Evolutionary conservation across 2,113 vertebrate species (phyloP).

Genomic region (Bufo gargarizans): DNA sequence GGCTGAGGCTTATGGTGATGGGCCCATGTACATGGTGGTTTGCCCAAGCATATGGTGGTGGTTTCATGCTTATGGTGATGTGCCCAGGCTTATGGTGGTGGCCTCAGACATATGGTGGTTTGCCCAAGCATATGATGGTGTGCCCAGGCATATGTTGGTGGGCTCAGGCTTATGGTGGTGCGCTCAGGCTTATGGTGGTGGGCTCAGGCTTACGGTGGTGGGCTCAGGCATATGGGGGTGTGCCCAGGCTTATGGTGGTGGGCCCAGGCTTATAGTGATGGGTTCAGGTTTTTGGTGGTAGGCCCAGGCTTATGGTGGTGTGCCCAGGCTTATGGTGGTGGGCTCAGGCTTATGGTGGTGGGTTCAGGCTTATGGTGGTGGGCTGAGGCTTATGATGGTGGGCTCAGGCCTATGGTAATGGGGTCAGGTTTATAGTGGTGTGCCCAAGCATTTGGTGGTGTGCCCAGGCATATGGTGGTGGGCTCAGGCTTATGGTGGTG

Average conservation of each 20-base stretch:
- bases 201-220: neutral
- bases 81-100: neutral
- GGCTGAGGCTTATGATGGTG: neutral
- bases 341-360: neutral
- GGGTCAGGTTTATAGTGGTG: neutral
- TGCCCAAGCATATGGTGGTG: no score
- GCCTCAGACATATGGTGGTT: no score
- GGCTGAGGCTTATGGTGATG: no score
- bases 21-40: no score
- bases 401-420: neutral
- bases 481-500: neutral
- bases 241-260: neutral
- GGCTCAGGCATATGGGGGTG: neutral
- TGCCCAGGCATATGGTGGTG: neutral
- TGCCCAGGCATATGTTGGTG: neutral
- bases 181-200: neutral
- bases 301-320: neutral
- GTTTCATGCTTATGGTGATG: no score
- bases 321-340: neutral
- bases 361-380: neutral
- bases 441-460: neutral
- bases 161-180: neutral
- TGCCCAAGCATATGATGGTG: neutral
- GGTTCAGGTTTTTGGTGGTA: neutral
- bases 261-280: neutral